Percentiles rank a stretch among this genome's conserved stretches.
These are phyloP conservation scores for Potamarius usumacintae DNA, from an alignment of 2,113 vertebrate species.

Conservation along the genomic window DNA sequence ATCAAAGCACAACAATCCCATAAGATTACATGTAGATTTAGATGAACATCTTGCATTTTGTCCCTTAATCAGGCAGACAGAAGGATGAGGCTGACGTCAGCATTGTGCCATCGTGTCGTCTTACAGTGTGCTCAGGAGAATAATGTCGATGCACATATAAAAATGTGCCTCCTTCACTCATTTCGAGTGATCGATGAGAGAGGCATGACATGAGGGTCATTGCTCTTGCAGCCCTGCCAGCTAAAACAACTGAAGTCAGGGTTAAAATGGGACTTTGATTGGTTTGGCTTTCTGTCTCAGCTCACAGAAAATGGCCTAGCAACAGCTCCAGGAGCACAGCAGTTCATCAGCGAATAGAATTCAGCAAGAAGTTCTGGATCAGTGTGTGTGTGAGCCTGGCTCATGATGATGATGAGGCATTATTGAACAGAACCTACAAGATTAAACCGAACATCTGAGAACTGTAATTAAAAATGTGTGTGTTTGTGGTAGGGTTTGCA, in stretches of 20 bases:
- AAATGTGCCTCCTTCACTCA: slow-evolving; percentile 3
- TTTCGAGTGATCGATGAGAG: slow-evolving; percentile 12
- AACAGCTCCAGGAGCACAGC: slow-evolving; percentile 13
- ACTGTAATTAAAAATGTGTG: slow-evolving; percentile 42
- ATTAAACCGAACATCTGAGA: neutral
- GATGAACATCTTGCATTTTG: neutral
- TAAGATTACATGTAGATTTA: neutral
- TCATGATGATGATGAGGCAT: neutral
- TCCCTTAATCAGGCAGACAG: neutral
- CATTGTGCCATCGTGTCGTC: neutral
- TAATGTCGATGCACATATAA: neutral
- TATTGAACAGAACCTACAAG: neutral
- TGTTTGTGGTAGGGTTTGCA: neutral
- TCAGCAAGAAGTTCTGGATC: slow-evolving; percentile 4
- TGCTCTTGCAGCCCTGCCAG: slow-evolving; percentile 16
- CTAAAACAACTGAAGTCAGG: slow-evolving; percentile 3
- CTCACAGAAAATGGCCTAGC: slow-evolving; percentile 20
- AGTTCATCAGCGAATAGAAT: slow-evolving; percentile 21
- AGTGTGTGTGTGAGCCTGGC: neutral
- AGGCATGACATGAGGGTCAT: slow-evolving; percentile 11
- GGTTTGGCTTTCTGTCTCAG: slow-evolving; percentile 31
- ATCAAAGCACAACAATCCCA: neutral
- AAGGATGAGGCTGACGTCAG: neutral
- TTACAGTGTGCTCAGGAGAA: neutral
- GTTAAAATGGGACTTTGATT: slow-evolving; percentile 33